Base-by-base conservation (phyloP, 2,888 invertebrate species). In the Uropetala carovei region DNA sequence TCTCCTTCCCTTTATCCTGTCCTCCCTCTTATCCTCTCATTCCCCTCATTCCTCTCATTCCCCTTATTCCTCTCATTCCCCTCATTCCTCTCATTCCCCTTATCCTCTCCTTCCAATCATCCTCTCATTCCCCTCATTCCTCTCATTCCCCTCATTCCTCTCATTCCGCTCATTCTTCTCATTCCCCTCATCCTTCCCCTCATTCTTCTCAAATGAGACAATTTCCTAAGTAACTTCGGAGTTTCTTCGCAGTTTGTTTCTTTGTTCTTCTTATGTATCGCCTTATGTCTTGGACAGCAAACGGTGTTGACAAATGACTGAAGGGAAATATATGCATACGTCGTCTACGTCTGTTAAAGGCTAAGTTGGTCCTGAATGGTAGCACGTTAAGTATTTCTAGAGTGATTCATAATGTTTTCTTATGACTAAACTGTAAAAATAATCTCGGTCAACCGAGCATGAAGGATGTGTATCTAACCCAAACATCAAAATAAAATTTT, bases 271-370 rank as follows among this genome's bases (percentile, higher is more conserved):
- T 56, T 10, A 14, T 43, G 89, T 18, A 30, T 11, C 86, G 22
- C 86, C 30, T 82, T 82, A 43, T 16, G 30, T 30, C 82, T 10
- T 43, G 30, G 18, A 43, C 60, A 64, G 64, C 89, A 89, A 89
- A 89, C n/a, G 30, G 64, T 30, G 59, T 60, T 86, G 86, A 60
- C 43, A 89, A 64, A 89, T 89, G 89, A 83, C 56, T 43, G 56
- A 83, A 30, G 89, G 83, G 89, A 64, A 89, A 89, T 68, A 64
- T 9, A 43, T 89, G 64, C 64, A 59, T 22, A 18, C 60, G 64
- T 64, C 89, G 30, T 64, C 64, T 10, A 89, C n/a, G 89, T 60
- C 75, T 13, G 75, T 75, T 75, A 22, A 75, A 75, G 22, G 27
- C 75, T 75, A 27, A 75, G 75, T 14, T 27, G 14, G 10, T 22